Evolutionary conservation across 2,797 vertebrate genomes (phyloP).

Genomic region (Allobates femoralis): DNA sequence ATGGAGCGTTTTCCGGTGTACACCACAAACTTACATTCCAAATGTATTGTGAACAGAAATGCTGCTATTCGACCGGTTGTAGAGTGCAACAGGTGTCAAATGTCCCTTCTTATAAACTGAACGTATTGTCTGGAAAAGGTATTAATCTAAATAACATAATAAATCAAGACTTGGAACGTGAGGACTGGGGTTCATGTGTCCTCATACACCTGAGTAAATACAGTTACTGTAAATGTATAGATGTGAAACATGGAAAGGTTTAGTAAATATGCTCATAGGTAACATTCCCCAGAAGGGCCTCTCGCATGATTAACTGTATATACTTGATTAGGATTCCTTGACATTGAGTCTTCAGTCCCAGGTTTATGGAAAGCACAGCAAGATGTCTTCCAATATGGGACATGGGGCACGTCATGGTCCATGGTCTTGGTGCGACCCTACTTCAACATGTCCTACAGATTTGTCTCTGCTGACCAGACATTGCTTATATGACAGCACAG

Average conservation of each 20-base stretch:
- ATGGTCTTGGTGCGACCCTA: no score
- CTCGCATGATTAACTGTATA: neutral
- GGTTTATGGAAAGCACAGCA: neutral
- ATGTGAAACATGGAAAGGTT: neutral
- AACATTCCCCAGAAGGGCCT: neutral
- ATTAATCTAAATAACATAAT: neutral
- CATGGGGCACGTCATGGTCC: no score
- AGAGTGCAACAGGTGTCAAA: neutral
- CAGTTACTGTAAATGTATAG: neutral
- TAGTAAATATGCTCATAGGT: neutral
- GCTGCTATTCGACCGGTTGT: neutral
- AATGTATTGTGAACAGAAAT: no score
- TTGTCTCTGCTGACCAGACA: no score
- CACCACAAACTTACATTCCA: no score
- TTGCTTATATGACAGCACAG: no score
- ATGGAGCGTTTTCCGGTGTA: no score
- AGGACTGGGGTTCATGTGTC: neutral
- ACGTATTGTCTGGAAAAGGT: neutral
- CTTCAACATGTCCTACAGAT: no score
- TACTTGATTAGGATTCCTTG: neutral
- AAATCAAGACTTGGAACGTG: neutral
- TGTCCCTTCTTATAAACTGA: neutral
- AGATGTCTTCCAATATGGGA: no score
- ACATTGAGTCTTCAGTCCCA: neutral
- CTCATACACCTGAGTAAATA: conserved; percentile 23